Conservation (phyloP, 37 sponge, comb jelly and placozoan genomes). For the Axinella damicornis region DNA sequence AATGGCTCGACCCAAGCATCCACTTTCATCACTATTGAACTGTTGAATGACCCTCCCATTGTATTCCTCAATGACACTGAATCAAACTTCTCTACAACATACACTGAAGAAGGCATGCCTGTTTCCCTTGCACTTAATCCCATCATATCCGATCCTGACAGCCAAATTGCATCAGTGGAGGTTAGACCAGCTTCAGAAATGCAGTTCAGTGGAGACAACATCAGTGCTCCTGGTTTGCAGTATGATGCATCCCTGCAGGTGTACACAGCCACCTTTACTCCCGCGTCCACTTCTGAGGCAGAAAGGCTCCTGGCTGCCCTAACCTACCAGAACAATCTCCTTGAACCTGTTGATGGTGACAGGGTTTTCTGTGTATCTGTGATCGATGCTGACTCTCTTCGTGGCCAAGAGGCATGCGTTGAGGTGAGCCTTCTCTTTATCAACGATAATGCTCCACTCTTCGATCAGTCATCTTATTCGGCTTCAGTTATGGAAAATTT, state of each 20-base stretch:
- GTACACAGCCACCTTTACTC: not conserved
- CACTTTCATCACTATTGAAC: conserved; percentile 24
- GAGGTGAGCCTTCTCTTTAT: conserved; percentile 12
- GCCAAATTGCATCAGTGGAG: not conserved
- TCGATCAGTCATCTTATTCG: not conserved
- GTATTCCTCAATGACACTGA: conserved; percentile 22
- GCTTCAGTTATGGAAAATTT: conserved; percentile 39
- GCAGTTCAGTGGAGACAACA: conserved; percentile 14
- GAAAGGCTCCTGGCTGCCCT: conserved; percentile 23
- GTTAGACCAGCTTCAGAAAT: not conserved
- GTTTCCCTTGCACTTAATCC: conserved; percentile 21
- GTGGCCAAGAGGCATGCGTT: conserved; percentile 42
- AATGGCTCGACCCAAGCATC: not conserved
- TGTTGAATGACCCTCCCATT: conserved; percentile 56
- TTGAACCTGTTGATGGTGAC: conserved; percentile 53
- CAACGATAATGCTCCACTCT: conserved; percentile 63
- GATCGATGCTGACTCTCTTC: conserved; percentile 5
- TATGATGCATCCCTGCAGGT: not conserved
- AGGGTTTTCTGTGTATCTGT: conserved; percentile 56
- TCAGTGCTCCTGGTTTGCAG: not conserved
- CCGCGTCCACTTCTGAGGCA: conserved; percentile 1
- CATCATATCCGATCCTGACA: conserved; percentile 36
- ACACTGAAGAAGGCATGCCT: conserved; percentile 47
- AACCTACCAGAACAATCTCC: conserved; percentile 10
- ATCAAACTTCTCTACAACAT: not conserved